Percentiles rank a stretch among this genome's conserved stretches.
Evolutionary conservation across 2,797 vertebrate species (phyloP).

Genomic region (Hipposideros larvatus): DNA sequence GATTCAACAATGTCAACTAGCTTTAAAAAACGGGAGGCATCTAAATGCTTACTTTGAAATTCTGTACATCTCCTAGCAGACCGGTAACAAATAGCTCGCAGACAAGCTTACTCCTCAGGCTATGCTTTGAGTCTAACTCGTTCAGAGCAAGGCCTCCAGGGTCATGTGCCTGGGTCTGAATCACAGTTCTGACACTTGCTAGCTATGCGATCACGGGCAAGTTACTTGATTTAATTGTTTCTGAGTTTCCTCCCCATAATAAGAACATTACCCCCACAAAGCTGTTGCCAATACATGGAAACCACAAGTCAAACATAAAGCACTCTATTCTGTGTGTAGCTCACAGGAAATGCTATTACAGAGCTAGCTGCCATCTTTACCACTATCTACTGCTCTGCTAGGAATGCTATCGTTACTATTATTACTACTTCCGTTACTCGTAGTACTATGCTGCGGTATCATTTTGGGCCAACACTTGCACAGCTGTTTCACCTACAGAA

Average conservation of each 20-base stretch:
- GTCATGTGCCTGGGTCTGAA: neutral
- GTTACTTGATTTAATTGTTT: neutral
- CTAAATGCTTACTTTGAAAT: neutral
- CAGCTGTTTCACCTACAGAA: neutral
- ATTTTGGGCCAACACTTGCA: neutral
- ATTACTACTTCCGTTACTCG: neutral
- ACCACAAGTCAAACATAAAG: neutral
- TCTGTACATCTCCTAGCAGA: neutral
- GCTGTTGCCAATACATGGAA: neutral
- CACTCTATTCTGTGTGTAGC: neutral
- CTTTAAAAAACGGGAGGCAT: neutral
- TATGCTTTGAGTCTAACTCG: neutral
- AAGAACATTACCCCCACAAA: neutral
- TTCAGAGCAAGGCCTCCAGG: neutral
- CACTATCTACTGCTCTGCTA: rapidly evolving
- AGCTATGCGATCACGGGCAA: neutral
- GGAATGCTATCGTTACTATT: neutral
- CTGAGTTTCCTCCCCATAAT: neutral
- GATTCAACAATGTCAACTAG: neutral
- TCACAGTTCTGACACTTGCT: neutral
- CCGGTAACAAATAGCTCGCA: neutral
- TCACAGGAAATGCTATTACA: neutral
- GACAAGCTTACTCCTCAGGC: neutral
- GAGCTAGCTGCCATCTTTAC: no score
- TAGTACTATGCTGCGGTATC: neutral